Evolutionary conservation across 2,113 vertebrate genomes (phyloP).

Genomic region (Picathartes gymnocephalus): DNA sequence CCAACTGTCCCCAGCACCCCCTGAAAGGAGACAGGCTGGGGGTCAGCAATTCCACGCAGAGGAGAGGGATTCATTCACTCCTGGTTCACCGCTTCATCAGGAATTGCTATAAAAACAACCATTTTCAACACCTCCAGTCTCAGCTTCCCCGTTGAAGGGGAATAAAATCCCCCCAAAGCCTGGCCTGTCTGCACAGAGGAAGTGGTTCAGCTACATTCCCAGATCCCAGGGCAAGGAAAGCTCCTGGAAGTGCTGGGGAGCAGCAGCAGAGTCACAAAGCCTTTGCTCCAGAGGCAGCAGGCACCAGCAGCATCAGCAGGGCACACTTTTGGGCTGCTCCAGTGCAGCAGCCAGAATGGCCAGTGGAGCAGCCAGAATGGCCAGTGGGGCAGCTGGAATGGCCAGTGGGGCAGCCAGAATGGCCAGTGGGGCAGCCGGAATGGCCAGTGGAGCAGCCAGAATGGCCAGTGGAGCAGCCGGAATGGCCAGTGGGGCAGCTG

Average conservation of each 20-base stretch:
- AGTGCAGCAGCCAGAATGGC: neutral
- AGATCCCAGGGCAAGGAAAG: neutral
- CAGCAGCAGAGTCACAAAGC: neutral
- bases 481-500: no score
- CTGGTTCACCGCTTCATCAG: neutral
- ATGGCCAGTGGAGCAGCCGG: neutral
- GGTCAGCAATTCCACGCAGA: fast-evolving
- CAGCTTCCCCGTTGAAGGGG: neutral
- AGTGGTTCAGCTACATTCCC: neutral
- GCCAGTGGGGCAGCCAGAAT: neutral
- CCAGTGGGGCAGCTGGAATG: neutral
- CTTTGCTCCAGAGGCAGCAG: neutral
- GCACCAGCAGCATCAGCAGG: neutral
- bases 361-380: neutral
- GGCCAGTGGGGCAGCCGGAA: neutral
- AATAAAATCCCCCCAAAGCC: neutral
- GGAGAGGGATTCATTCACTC: neutral
- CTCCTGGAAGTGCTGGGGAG: neutral
- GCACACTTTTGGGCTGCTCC: neutral
- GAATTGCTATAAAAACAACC: neutral
- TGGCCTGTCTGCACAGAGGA: neutral
- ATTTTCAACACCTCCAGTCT: neutral
- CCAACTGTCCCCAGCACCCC: neutral
- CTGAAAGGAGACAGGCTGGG: neutral
- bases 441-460: neutral